phyloP scores from a whole-genome alignment of 2,797 vertebrate species.

The Astyanax mexicanus region DNA sequence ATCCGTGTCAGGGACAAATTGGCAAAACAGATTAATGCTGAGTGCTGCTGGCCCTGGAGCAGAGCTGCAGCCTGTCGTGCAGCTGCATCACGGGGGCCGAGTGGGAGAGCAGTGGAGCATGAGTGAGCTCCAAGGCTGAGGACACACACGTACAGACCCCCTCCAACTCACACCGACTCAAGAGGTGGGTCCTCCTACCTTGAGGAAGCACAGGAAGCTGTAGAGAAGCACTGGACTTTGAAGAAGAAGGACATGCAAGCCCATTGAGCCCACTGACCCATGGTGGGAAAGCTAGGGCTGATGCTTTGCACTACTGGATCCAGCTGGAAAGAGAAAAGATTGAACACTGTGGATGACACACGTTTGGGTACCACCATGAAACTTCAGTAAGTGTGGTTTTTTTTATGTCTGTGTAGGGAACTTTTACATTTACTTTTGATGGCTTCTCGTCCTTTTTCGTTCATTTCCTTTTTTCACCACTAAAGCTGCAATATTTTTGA shows the following conservation, averaged over 20 bases:
- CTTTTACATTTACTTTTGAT: slow-evolving; percentile 49
- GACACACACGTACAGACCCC: slow-evolving; percentile 27
- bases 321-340: slow-evolving; percentile 55
- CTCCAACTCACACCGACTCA: slow-evolving; percentile 12
- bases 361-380: slow-evolving; percentile 66
- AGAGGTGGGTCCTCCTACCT: slow-evolving; percentile 19
- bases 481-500: neutral
- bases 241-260: slow-evolving; percentile 49
- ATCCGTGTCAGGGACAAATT: slow-evolving; percentile 72
- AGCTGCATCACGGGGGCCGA: slow-evolving; percentile 62
- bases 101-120: slow-evolving; percentile 54
- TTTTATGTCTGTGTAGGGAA: too few species aligned
- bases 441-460: neutral
- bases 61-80: slow-evolving; percentile 55
- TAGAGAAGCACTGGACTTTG: slow-evolving; percentile 21
- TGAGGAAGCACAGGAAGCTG: slow-evolving; percentile 15
- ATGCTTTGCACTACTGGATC: slow-evolving; percentile 63
- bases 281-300: slow-evolving; percentile 56
- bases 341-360: slow-evolving; percentile 61
- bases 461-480: neutral
- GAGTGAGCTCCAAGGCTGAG: slow-evolving; percentile 47
- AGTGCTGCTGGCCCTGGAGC: slow-evolving; percentile 64
- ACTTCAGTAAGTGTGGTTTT: slow-evolving; percentile 78
- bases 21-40: slow-evolving; percentile 73
- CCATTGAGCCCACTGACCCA: slow-evolving; percentile 50